Evolutionary conservation across 2,888 invertebrate species (phyloP).

Genomic region (Eugnorisma glareosa): DNA sequence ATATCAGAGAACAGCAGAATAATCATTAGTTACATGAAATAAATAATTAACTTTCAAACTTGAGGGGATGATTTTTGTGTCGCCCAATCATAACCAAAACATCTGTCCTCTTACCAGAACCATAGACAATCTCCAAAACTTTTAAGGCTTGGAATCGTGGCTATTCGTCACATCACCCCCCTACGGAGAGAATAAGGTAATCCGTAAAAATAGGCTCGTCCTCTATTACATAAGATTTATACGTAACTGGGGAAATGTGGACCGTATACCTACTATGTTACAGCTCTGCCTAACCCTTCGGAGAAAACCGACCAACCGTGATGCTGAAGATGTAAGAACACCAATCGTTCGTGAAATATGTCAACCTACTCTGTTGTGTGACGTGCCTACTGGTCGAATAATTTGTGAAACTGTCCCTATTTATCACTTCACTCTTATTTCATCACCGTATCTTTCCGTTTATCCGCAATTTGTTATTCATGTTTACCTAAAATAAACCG

Average conservation of each 20-base stretch:
- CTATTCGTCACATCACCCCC: too few relatives aligned
- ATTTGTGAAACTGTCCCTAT: background rate
- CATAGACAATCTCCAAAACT: too few relatives aligned
- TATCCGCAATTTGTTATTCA: slow-evolving; percentile 14
- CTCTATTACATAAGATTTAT: background rate
- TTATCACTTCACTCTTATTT: background rate
- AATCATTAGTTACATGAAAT: too few relatives aligned
- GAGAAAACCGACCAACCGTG: background rate
- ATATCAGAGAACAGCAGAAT: too few relatives aligned
- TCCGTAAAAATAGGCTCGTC: background rate
- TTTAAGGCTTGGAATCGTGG: too few relatives aligned
- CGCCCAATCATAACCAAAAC: too few relatives aligned
- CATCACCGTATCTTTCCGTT: background rate
- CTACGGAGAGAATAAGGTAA: too few relatives aligned
- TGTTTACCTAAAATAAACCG: slow-evolving; percentile 17
- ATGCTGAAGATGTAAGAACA: background rate
- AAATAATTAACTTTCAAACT: too few relatives aligned
- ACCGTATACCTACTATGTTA: background rate
- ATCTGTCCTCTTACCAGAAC: too few relatives aligned
- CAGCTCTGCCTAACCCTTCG: background rate
- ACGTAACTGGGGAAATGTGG: background rate
- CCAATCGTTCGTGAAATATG: background rate
- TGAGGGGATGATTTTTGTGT: too few relatives aligned
- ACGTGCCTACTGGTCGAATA: background rate
- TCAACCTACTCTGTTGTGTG: background rate